phyloP scores from a whole-genome alignment of 1,140 invertebrate genomes.

The Diuraphis noxia region DNA sequence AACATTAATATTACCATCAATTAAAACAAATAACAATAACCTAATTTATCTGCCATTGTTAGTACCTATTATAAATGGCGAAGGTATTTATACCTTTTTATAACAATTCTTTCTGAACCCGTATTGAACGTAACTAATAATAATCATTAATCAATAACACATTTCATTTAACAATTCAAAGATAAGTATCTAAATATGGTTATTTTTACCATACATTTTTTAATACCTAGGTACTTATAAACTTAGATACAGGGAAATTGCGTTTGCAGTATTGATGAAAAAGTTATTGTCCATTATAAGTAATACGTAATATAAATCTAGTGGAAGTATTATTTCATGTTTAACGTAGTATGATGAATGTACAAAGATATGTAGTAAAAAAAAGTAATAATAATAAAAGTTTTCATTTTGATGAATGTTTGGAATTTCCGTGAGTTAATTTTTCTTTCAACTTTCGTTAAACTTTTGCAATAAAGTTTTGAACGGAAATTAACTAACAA shows the following conservation, averaged over 20 bases:
- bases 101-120: not conserved
- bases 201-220: not conserved
- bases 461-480: not conserved
- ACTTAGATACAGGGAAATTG: not conserved
- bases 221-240: not conserved
- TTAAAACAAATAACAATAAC: not conserved
- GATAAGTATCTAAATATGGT: not conserved
- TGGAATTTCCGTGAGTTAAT: not conserved
- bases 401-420: constrained; percentile 30
- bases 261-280: not conserved
- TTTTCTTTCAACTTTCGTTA: constrained; percentile 1
- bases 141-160: not conserved
- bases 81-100: not conserved
- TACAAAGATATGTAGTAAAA: not conserved
- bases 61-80: not conserved
- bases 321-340: not conserved
- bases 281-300: not conserved
- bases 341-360: not conserved
- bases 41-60: too few relatives aligned
- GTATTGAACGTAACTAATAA: not conserved
- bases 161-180: not conserved
- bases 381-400: constrained; percentile 23
- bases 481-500: not conserved
- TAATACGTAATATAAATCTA: not conserved
- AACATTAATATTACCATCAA: not conserved